phyloP scores from a whole-genome alignment of 2,113 vertebrate species.

The Peromyscus maniculatus region DNA sequence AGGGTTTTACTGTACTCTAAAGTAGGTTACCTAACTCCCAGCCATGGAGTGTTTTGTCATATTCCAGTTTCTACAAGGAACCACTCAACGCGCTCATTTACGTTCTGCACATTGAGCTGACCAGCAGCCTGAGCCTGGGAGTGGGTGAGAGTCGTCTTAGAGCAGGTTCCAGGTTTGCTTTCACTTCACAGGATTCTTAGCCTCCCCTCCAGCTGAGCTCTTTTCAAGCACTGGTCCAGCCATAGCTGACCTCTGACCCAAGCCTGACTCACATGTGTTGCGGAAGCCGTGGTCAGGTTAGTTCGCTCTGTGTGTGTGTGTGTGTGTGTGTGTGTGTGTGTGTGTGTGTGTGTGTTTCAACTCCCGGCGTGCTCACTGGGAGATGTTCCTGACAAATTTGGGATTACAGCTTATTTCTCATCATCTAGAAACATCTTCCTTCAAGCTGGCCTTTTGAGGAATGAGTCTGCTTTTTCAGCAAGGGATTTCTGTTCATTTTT shows the following conservation, averaged over 20 bases:
- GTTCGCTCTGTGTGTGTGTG: background rate
- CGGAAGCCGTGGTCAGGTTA: background rate
- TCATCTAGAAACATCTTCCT: background rate
- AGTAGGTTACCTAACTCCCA: slow-evolving; percentile 46
- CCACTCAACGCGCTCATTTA: background rate
- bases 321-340: background rate
- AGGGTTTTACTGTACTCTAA: slow-evolving; percentile 52
- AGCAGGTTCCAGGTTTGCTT: background rate
- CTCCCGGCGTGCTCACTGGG: background rate
- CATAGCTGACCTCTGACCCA: background rate
- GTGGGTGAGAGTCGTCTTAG: background rate
- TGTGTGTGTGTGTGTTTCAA: background rate
- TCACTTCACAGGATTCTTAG: background rate
- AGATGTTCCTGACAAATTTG: background rate
- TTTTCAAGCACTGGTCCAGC: background rate
- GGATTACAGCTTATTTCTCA: background rate
- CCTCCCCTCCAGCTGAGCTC: background rate
- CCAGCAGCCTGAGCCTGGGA: background rate
- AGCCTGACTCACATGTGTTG: background rate
- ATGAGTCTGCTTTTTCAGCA: slow-evolving; percentile 25
- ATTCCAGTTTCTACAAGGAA: background rate
- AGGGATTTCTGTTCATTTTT: slow-evolving; percentile 13
- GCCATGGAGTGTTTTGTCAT: background rate
- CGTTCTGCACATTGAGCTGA: background rate
- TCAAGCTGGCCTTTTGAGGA: background rate